Evolutionary conservation across 2,113 vertebrate genomes (phyloP).

Genomic region (Aplodontia rufa): DNA sequence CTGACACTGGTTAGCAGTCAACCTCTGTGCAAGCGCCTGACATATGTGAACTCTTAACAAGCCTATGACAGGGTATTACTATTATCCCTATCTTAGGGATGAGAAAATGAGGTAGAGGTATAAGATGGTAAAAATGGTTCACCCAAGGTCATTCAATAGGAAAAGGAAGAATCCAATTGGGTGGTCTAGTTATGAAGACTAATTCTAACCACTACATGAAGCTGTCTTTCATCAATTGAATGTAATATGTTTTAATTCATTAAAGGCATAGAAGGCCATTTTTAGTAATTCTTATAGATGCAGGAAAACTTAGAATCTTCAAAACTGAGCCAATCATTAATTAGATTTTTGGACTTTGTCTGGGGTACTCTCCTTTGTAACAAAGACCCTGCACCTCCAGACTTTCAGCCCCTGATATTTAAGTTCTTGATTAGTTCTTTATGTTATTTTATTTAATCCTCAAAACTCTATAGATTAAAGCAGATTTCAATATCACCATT

Average conservation of each 20-base stretch:
- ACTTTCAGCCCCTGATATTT: not conserved
- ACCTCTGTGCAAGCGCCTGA: not conserved
- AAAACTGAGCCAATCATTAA: not conserved
- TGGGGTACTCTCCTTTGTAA: not conserved
- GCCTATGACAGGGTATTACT: not conserved
- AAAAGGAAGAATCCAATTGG: not conserved
- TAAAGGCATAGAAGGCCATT: not conserved
- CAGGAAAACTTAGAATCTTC: not conserved
- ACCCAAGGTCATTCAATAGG: not conserved
- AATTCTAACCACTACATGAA: not conserved
- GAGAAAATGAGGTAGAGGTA: not conserved
- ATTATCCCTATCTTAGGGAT: not conserved
- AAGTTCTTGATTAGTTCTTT: not conserved
- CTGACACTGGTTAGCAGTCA: not conserved
- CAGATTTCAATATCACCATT: too few relatives aligned
- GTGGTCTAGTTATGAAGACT: not conserved
- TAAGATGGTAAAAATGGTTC: not conserved
- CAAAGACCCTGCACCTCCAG: not conserved
- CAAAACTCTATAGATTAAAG: too few relatives aligned
- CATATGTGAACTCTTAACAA: not conserved
- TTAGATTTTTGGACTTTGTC: not conserved
- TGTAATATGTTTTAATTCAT: conserved; percentile 12
- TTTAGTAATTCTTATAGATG: not conserved
- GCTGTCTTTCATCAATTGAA: not conserved
- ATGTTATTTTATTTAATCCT: not conserved